phyloP scores from a whole-genome alignment of 1,140 invertebrate genomes.

The Microvelia longipes region DNA sequence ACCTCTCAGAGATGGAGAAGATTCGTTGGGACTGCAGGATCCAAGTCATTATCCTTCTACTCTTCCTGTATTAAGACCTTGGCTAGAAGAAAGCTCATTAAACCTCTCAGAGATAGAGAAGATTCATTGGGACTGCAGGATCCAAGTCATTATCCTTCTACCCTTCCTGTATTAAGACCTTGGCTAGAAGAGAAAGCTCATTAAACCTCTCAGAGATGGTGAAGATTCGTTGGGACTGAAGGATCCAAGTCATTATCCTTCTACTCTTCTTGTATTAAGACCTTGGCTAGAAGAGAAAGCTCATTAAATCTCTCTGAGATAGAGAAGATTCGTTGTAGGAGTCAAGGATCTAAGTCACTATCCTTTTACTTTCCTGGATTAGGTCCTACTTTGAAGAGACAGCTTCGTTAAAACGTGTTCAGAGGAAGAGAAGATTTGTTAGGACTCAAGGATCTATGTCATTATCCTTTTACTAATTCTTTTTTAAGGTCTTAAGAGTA shows the following conservation, averaged over 20 bases:
- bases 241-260: conserved; percentile 72
- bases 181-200: conserved; percentile 61
- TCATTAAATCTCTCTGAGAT: no score
- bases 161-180: conserved; percentile 79
- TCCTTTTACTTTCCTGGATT: no score
- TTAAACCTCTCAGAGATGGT: conserved; percentile 45
- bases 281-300: conserved; percentile 70
- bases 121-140: conserved; percentile 42
- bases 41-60: conserved; percentile 79
- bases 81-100: conserved; percentile 52
- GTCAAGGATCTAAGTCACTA: no score
- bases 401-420: no score
- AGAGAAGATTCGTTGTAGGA: no score
- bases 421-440: conserved; percentile 41
- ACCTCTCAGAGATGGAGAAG: conserved; percentile 52
- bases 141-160: conserved; percentile 76
- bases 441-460: conserved; percentile 50
- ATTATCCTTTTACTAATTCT: conserved; percentile 82
- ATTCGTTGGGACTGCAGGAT: conserved; percentile 40
- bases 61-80: conserved; percentile 80
- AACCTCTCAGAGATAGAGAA: conserved; percentile 49
- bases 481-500: conserved; percentile 75
- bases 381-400: no score
- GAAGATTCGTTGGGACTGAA: conserved; percentile 42
- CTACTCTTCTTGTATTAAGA: conserved; percentile 78